Evolutionary conservation across 2,888 invertebrate species (phyloP).

Genomic region (Malthinus seriepunctatus): DNA sequence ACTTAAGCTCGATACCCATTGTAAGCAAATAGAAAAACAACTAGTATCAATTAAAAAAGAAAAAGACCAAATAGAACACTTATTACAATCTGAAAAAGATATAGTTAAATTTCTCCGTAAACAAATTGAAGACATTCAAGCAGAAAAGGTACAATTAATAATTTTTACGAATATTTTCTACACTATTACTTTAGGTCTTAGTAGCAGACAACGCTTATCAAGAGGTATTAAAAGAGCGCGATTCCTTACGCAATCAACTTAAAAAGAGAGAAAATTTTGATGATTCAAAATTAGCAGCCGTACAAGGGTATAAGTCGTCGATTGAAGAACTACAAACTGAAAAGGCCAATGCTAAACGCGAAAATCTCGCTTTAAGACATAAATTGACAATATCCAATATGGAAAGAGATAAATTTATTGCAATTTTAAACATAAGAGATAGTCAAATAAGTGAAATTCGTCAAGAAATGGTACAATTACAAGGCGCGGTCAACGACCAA

Average conservation of each 20-base stretch:
- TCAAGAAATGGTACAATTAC: constrained; percentile 50
- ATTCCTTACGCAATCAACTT: constrained; percentile 36
- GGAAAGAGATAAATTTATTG: constrained; percentile 52
- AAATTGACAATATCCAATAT: constrained; percentile 46
- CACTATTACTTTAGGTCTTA: not conserved
- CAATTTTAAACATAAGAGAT: constrained; percentile 49
- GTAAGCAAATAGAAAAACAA: constrained; percentile 49
- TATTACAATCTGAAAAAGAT: constrained; percentile 44
- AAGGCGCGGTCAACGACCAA: constrained; percentile 51
- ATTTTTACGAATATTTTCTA: not conserved
- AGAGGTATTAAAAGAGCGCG: constrained; percentile 19
- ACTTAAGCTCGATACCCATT: constrained; percentile 48
- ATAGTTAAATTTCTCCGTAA: constrained; percentile 40
- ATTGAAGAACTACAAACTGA: constrained; percentile 45
- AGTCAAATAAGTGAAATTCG: constrained; percentile 51
- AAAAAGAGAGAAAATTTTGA: constrained; percentile 36
- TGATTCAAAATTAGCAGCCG: constrained; percentile 34
- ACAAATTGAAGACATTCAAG: constrained; percentile 44
- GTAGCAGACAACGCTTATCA: not conserved
- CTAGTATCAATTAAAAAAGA: constrained; percentile 48
- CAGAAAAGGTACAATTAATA: constrained; percentile 40
- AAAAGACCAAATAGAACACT: constrained; percentile 45
- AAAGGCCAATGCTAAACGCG: constrained; percentile 43
- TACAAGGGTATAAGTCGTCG: constrained; percentile 40
- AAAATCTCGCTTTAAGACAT: constrained; percentile 43